Base-by-base conservation (phyloP, 2,888 invertebrate species). In the Phortica magna region DNA sequence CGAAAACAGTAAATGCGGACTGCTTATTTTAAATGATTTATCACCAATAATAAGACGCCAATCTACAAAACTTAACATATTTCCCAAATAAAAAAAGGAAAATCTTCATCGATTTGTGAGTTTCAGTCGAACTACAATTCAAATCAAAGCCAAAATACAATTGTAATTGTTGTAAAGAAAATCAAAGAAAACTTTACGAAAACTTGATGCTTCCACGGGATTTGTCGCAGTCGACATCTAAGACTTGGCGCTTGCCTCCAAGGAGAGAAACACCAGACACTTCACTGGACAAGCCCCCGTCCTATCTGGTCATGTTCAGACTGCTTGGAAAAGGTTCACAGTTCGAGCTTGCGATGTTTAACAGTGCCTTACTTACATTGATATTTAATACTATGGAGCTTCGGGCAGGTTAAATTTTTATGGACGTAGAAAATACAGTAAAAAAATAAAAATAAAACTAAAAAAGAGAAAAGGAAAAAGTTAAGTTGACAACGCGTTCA, bases 401-500 rank as follows among this genome's bases (percentile, higher is more conserved):
- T 48, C 14, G 48, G 14, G 14, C 14, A 14, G 10, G 1, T 48
- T 48, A 48, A 9, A 48, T 41, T 67, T 42, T 7, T 5, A 64
- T 48, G 48, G 3, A 48, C 48, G 14, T 14, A 48, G 48, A 48
- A 9, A 48, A 14, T 12, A 14, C 48, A 48, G 7, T 12, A 59
- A 59, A 59, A 17, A 59, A 59, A 7, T 17, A 43, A 41, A 17
- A 7, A 10, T 14, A 7, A 67, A 14, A 1, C 7, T 2, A 68
- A 48, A 43, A 43, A 41, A 17, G 14, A 10, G 31, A 7, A 67
- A 14, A 14, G 12, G 9, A 68, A 48, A 41, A 68, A 64, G 39
- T 67, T 67, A 42, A 42, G 67, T 42, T 67, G 39, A 71, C 70
- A 71, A 55, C 55, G 70, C 70, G 55, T 53, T 71, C 55, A 31